phyloP scores from a whole-genome alignment of 2,888 invertebrate species.

The Leptinotarsa tumamoca region DNA sequence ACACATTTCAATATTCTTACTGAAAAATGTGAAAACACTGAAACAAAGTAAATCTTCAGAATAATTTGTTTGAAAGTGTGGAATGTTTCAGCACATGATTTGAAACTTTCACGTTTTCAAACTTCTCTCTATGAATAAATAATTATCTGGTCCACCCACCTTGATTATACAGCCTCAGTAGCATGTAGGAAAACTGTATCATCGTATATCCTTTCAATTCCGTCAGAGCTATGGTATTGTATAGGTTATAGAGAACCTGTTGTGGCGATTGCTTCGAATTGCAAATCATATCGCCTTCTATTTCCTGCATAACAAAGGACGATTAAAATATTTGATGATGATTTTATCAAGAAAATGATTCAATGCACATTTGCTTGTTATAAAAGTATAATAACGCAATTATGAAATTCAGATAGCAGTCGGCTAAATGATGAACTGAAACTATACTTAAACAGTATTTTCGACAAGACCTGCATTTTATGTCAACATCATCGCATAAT shows the following conservation, averaged over 20 bases:
- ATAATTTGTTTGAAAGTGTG: too few relatives aligned
- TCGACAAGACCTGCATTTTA: background rate
- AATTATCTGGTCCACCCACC: constrained; percentile 67
- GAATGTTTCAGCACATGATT: background rate
- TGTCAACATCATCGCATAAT: background rate
- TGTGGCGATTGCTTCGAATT: constrained; percentile 82
- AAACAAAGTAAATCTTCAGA: too few relatives aligned
- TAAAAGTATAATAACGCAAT: background rate
- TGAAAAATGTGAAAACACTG: too few relatives aligned
- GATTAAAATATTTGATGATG: background rate
- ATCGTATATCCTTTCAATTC: constrained; percentile 90
- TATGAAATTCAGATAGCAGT: background rate
- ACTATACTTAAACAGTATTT: background rate
- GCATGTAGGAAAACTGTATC: constrained; percentile 92
- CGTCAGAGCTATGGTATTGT: constrained; percentile 82
- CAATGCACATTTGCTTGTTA: background rate
- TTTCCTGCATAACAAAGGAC: constrained; percentile 70
- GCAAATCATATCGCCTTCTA: constrained; percentile 75
- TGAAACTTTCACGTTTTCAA: background rate
- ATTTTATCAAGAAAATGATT: background rate
- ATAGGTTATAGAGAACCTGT: constrained; percentile 84
- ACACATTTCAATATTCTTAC: too few relatives aligned
- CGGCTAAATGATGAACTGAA: background rate
- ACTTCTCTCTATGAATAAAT: too few relatives aligned
- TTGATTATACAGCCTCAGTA: constrained; percentile 80